Evolutionary conservation across 1,140 invertebrate species (phyloP).

Genomic region (Pissodes strobi): DNA sequence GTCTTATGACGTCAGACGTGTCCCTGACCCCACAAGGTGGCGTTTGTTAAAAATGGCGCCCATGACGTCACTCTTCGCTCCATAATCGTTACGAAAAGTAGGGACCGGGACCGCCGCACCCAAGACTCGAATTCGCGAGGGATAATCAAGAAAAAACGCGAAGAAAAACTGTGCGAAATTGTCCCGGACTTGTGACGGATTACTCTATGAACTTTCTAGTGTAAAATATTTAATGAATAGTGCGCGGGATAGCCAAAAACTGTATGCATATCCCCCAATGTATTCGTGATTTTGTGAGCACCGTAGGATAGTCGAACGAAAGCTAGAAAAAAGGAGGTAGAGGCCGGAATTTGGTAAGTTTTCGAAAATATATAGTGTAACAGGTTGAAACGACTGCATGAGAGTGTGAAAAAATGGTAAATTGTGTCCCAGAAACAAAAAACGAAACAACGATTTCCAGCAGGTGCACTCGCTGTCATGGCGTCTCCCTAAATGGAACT

Average conservation of each 20-base stretch:
- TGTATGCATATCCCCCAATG: slow-evolving; percentile 49
- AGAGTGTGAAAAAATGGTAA: too few species aligned
- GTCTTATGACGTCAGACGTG: slow-evolving; percentile 6
- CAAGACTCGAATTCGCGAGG: slow-evolving; percentile 34
- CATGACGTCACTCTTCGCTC: slow-evolving; percentile 52
- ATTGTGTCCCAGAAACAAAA: too few species aligned
- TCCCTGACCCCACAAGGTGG: slow-evolving; percentile 30
- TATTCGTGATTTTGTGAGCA: slow-evolving; percentile 49
- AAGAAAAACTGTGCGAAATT: slow-evolving; percentile 41
- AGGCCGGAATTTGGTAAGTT: slow-evolving; percentile 22
- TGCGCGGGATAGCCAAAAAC: slow-evolving; percentile 42
- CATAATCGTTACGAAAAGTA: slow-evolving; percentile 53
- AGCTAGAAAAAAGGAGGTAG: slow-evolving; percentile 33
- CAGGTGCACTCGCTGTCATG: slow-evolving; percentile 50
- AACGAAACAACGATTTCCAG: slow-evolving; percentile 38
- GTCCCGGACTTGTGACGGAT: slow-evolving; percentile 35
- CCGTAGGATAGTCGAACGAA: slow-evolving; percentile 36
- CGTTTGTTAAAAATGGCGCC: slow-evolving; percentile 42
- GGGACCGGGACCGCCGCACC: slow-evolving; percentile 43
- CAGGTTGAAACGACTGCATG: too few species aligned
- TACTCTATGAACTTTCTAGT: slow-evolving; percentile 33
- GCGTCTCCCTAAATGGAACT: slow-evolving; percentile 37
- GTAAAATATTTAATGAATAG: slow-evolving; percentile 44
- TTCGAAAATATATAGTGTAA: too few species aligned
- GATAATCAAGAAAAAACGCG: slow-evolving; percentile 29